Evolutionary conservation across 1,140 invertebrate genomes (phyloP).

Genomic region (Apis laboriosa): DNA sequence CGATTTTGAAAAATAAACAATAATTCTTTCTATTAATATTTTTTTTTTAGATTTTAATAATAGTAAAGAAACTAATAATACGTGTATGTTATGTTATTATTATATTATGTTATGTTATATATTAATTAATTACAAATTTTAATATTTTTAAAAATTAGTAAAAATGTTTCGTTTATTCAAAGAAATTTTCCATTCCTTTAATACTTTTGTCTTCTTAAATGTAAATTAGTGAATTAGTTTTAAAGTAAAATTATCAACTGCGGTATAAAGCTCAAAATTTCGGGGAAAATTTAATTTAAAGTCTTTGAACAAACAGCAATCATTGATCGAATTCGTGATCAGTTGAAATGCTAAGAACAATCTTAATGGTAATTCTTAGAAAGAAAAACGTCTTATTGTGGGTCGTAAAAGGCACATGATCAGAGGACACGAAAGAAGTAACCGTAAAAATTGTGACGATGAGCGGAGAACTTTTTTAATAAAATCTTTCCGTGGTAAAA

Average conservation of each 20-base stretch:
- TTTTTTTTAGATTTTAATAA: not conserved
- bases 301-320: too few species aligned
- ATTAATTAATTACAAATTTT: too few species aligned
- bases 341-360: not conserved
- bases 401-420: not conserved
- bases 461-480: constrained; percentile 43
- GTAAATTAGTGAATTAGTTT: not conserved
- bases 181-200: too few species aligned
- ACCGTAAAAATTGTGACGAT: not conserved
- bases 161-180: too few species aligned
- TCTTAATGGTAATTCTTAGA: not conserved
- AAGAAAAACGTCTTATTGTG: not conserved
- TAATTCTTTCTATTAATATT: not conserved
- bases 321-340: not conserved
- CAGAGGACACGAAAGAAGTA: not conserved
- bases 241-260: not conserved
- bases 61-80: too few species aligned
- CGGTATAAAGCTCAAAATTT: too few species aligned
- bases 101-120: too few species aligned
- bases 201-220: too few species aligned
- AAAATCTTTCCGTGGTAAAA: not conserved
- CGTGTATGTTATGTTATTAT: too few species aligned
- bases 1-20: not conserved
- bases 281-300: too few species aligned
- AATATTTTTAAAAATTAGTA: too few species aligned